Evolutionary conservation across 2,797 vertebrate genomes (phyloP).

Genomic region (Knipowitschia caucasica): DNA sequence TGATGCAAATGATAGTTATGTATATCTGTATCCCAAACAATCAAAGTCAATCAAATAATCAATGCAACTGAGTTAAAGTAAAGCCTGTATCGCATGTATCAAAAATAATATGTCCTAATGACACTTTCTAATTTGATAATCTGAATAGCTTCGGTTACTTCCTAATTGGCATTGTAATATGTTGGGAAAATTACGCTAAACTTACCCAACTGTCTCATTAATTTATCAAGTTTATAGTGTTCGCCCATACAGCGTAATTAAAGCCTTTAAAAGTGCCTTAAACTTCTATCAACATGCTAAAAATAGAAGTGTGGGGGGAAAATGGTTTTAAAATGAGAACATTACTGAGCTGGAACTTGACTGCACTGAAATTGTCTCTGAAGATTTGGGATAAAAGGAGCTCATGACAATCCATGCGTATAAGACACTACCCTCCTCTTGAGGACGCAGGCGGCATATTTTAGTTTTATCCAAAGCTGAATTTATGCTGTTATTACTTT

Average conservation of each 20-base stretch:
- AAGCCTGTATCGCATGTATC: too few relatives aligned
- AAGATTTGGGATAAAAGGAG: conserved; percentile 5
- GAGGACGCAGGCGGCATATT: conserved; percentile 1
- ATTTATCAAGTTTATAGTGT: neutral
- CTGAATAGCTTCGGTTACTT: neutral
- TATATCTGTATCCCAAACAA: too few relatives aligned
- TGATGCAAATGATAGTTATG: too few relatives aligned
- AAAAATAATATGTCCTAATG: neutral
- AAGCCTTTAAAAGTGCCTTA: conserved; percentile 1
- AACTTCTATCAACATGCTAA: neutral
- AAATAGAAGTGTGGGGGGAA: conserved; percentile 11
- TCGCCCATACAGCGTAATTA: neutral
- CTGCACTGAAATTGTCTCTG: neutral
- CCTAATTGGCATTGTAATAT: neutral
- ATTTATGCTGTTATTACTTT: conserved; percentile 18
- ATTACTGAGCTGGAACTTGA: neutral
- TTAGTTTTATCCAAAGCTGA: conserved; percentile 9
- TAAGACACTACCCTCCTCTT: conserved; percentile 5
- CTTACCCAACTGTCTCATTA: neutral
- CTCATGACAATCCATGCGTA: conserved; percentile 5
- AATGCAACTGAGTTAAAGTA: too few relatives aligned
- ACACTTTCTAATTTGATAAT: neutral
- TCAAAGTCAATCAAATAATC: too few relatives aligned
- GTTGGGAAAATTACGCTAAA: conserved; percentile 2
- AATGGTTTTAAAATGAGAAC: neutral